These are phyloP conservation scores for Nothobranchius kuhntae DNA, from an alignment of 2,113 vertebrate species.

Conservation along the genomic window DNA sequence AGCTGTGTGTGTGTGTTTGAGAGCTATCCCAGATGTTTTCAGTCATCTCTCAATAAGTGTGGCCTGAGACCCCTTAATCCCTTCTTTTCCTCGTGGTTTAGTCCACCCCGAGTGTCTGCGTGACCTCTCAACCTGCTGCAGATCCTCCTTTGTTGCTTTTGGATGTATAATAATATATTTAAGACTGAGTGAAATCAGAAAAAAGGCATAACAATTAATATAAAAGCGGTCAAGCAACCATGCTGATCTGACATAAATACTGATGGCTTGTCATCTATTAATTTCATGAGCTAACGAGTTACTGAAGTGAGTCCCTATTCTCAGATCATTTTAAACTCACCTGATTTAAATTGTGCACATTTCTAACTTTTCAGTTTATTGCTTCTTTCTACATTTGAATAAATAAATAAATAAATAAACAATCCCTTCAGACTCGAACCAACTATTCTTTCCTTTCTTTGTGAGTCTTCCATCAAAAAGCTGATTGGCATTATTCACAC, in stretches of 20 bases:
- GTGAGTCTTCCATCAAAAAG: slow-evolving; percentile 51
- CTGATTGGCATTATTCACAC: slow-evolving; percentile 68
- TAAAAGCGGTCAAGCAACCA: slow-evolving; percentile 25
- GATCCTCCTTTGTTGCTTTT: slow-evolving; percentile 34
- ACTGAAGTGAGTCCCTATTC: background rate
- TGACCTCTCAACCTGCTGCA: slow-evolving; percentile 66
- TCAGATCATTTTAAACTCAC: background rate
- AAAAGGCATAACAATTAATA: slow-evolving; percentile 7
- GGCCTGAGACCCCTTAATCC: slow-evolving; percentile 71
- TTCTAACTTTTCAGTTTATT: background rate
- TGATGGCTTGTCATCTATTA: slow-evolving; percentile 10
- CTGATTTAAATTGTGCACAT: background rate
- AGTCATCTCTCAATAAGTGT: slow-evolving; percentile 77
- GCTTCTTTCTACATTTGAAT: too few species aligned
- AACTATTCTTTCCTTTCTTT: slow-evolving; percentile 19
- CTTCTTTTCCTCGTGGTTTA: slow-evolving; percentile 60
- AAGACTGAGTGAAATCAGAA: slow-evolving; percentile 32
- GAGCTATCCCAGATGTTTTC: slow-evolving; percentile 79
- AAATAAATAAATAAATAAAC: background rate
- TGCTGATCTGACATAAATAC: background rate
- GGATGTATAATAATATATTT: slow-evolving; percentile 44
- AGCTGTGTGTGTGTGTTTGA: slow-evolving; percentile 42
- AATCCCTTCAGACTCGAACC: slow-evolving; percentile 24
- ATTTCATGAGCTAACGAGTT: slow-evolving; percentile 2
- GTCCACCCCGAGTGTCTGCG: slow-evolving; percentile 58